Evolutionary conservation across 2,888 invertebrate species (phyloP).

Genomic region (Bhutanitis thaidina): DNA sequence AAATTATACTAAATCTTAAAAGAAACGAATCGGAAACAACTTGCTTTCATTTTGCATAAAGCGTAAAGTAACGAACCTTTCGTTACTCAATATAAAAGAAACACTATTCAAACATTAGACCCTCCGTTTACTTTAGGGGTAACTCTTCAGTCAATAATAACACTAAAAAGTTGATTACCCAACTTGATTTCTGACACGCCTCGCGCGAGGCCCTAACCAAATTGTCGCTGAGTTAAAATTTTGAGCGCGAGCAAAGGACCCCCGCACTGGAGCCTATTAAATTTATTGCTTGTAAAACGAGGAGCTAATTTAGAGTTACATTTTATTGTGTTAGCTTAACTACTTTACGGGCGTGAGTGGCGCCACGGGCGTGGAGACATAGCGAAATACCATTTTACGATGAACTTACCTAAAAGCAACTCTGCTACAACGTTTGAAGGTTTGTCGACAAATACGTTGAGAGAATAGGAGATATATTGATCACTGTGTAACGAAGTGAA

Average conservation of each 20-base stretch:
- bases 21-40: neutral
- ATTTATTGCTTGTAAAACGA: conserved; percentile 78
- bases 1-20: no score
- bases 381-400: conserved; percentile 25
- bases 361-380: conserved; percentile 51
- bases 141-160: conserved; percentile 48
- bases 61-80: no score
- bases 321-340: conserved; percentile 76
- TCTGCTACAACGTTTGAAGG: conserved; percentile 26
- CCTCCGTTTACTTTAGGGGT: conserved; percentile 35
- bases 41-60: neutral
- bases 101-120: conserved; percentile 37
- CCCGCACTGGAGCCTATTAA: conserved; percentile 63
- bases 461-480: conserved; percentile 28
- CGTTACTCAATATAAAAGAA: conserved; percentile 28
- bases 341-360: conserved; percentile 54
- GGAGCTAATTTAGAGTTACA: conserved; percentile 74
- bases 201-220: conserved; percentile 43
- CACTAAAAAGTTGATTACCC: conserved; percentile 55
- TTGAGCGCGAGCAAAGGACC: conserved; percentile 47
- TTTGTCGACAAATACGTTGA: conserved; percentile 21
- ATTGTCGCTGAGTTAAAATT: conserved; percentile 68
- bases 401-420: conserved; percentile 23
- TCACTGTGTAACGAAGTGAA: conserved; percentile 32
- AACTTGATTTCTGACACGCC: conserved; percentile 50